phyloP scores from a whole-genome alignment of 2,888 invertebrate genomes.

The Escarpia spicata region DNA sequence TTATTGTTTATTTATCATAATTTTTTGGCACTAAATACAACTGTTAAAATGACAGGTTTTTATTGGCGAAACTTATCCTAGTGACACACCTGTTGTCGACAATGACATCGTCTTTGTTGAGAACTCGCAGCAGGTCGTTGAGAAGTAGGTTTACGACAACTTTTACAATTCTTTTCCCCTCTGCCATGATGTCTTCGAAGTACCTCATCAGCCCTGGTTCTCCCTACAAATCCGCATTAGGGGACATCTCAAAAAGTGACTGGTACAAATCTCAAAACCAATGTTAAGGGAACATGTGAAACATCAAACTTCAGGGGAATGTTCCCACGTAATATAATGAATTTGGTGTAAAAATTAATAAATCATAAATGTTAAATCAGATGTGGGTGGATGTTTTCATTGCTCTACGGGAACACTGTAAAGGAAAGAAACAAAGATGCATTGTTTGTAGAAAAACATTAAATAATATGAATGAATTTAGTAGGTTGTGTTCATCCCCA shows the following conservation, averaged over 20 bases:
- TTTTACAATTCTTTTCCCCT: slow-evolving; percentile 6
- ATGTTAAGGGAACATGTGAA: not conserved
- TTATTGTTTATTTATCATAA: not conserved
- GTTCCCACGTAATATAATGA: no score
- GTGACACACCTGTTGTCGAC: not conserved
- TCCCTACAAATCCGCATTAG: slow-evolving; percentile 20
- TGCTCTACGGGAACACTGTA: not conserved
- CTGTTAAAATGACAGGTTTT: not conserved
- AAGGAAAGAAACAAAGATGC: no score
- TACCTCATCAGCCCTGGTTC: slow-evolving; percentile 20
- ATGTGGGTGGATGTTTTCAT: not conserved
- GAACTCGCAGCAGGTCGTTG: slow-evolving; percentile 28
- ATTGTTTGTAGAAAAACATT: no score
- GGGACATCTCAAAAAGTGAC: not conserved
- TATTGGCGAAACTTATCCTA: slow-evolving; percentile 20
- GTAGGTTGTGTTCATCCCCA: no score
- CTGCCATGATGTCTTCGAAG: slow-evolving; percentile 27
- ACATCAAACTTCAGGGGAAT: no score
- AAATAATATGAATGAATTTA: no score
- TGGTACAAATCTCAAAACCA: not conserved
- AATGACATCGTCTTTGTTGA: slow-evolving; percentile 30
- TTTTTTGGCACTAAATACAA: not conserved
- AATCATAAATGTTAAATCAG: not conserved
- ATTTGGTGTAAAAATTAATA: no score
- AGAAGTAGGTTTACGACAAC: slow-evolving; percentile 24